Percentiles rank a stretch among this genome's conserved stretches.
Evolutionary conservation across 2,113 vertebrate species (phyloP).

Genomic region (Platichthys flesus): DNA sequence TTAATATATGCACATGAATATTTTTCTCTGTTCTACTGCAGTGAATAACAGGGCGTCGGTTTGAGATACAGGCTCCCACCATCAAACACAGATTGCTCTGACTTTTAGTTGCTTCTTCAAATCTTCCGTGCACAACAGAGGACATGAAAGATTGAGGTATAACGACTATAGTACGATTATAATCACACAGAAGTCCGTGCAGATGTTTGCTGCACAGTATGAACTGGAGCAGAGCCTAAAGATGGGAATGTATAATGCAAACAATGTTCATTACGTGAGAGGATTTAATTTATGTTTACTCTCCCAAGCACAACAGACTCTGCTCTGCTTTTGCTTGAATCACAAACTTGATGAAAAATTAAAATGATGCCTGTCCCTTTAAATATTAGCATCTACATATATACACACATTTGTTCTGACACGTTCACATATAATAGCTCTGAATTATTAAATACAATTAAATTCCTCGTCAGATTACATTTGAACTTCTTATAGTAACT

Average conservation of each 20-base stretch:
- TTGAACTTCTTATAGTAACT: neutral
- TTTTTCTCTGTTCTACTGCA: constrained; percentile 19
- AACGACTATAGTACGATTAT: constrained; percentile 10
- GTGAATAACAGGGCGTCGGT: constrained; percentile 20
- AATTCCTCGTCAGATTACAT: constrained; percentile 5
- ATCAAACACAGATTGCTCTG: constrained; percentile 29
- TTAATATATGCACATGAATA: constrained; percentile 27
- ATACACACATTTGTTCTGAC: neutral
- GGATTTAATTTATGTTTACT: constrained; percentile 7
- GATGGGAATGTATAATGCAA: constrained; percentile 11
- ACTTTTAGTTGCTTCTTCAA: constrained; percentile 23
- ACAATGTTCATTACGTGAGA: constrained; percentile 9
- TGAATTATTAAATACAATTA: constrained; percentile 34
- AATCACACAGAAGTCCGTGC: constrained; percentile 6
- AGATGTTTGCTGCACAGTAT: constrained; percentile 21
- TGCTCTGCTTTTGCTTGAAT: constrained; percentile 9
- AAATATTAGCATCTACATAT: neutral
- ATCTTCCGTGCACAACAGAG: constrained; percentile 6
- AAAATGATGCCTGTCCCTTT: constrained; percentile 3
- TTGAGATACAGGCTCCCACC: constrained; percentile 8
- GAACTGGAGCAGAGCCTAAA: constrained; percentile 50
- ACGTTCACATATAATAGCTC: constrained; percentile 1
- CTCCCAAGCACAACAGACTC: constrained; percentile 14
- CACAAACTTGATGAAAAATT: constrained; percentile 8
- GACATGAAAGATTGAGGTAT: constrained; percentile 46